These are phyloP conservation scores for Trachelus tabidus DNA, from an alignment of 2,888 invertebrate species.

Conservation along the genomic window DNA sequence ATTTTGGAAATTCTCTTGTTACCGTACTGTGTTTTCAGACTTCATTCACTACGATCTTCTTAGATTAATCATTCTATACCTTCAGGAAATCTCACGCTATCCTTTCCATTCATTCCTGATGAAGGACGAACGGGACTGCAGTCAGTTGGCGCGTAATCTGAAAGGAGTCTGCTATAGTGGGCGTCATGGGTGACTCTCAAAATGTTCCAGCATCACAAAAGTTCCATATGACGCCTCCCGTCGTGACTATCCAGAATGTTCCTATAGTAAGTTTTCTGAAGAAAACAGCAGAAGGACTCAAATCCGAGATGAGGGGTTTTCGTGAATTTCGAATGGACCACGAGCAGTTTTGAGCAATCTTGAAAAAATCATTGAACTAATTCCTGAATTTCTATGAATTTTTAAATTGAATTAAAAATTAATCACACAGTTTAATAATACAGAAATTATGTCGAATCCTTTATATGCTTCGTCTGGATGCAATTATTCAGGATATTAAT, in stretches of 20 bases:
- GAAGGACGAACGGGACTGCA: slow-evolving; percentile 21
- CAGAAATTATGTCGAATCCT: too few species aligned
- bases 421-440: too few species aligned
- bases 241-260: slow-evolving; percentile 9
- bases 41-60: slow-evolving; percentile 8
- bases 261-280: neutral
- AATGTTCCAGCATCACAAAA: slow-evolving; percentile 6
- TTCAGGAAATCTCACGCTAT: slow-evolving; percentile 7
- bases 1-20: neutral
- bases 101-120: slow-evolving; percentile 21
- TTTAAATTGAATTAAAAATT: too few species aligned
- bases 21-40: neutral
- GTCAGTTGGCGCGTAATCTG: slow-evolving; percentile 22
- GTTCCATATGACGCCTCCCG: slow-evolving; percentile 11
- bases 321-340: neutral
- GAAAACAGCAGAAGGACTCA: neutral
- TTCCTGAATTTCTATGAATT: too few species aligned
- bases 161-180: slow-evolving; percentile 8
- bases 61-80: slow-evolving; percentile 17
- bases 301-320: neutral
- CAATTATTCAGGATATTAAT: neutral
- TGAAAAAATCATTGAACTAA: too few species aligned
- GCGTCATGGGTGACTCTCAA: slow-evolving; percentile 9
- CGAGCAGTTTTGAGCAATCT: neutral
- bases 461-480: neutral